These are phyloP conservation scores for Prinia subflava DNA, from an alignment of 2,113 vertebrate species.

Conservation along the genomic window DNA sequence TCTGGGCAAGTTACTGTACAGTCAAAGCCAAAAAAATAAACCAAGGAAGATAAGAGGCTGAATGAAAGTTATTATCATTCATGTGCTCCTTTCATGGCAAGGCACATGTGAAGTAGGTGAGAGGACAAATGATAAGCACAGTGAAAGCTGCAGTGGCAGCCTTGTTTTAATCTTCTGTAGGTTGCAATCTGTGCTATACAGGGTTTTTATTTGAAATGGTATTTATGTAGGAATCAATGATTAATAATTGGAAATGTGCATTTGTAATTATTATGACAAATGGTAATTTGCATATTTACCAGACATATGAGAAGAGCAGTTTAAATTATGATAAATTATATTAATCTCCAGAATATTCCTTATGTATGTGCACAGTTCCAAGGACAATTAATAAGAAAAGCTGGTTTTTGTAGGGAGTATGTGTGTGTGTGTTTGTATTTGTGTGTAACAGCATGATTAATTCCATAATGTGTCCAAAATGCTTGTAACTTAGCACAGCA, in stretches of 20 bases:
- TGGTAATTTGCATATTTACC: not conserved
- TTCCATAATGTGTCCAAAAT: not conserved
- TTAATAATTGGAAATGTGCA: not conserved
- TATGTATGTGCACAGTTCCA: not conserved
- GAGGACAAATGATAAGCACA: conserved; percentile 5
- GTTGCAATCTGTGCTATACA: not conserved
- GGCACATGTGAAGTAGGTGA: not conserved
- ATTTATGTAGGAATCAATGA: not conserved
- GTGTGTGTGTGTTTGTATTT: not conserved
- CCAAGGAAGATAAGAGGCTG: not conserved
- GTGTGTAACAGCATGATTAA: not conserved
- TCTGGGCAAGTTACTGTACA: not conserved
- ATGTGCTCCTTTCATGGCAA: not conserved
- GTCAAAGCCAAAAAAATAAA: not conserved
- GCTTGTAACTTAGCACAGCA: not conserved
- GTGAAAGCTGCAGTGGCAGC: not conserved
- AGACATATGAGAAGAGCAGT: not conserved
- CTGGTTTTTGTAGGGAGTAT: not conserved
- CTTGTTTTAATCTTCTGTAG: not conserved
- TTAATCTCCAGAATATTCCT: not conserved
- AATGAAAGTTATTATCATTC: conserved; percentile 3
- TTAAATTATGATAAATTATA: not conserved
- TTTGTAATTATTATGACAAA: not conserved
- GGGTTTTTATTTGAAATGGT: not conserved
- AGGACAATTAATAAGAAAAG: not conserved